Percentiles rank a stretch among this genome's conserved stretches.
phyloP scores from a whole-genome alignment of 2,888 invertebrate species.

The Caenorhabditis sp. region DNA sequence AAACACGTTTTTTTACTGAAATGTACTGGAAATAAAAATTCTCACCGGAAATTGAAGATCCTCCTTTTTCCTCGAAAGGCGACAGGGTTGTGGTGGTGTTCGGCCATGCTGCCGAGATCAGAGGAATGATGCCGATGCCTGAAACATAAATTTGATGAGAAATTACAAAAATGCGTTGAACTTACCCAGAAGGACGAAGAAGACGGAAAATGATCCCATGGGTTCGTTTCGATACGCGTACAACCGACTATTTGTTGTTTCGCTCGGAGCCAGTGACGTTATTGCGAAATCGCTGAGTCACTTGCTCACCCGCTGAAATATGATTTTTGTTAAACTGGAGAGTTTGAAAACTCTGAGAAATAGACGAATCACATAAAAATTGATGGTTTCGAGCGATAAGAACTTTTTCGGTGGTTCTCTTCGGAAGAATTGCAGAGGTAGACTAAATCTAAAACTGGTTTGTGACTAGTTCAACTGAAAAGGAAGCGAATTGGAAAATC shows the following conservation, averaged over 20 bases:
- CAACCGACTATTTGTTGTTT: slow-evolving; percentile 33
- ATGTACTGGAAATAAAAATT: not conserved
- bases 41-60: slow-evolving; percentile 48
- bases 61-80: slow-evolving; percentile 14
- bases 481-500: too few relatives aligned
- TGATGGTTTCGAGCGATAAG: too few relatives aligned
- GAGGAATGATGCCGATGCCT: too few relatives aligned
- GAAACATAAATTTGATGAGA: not conserved
- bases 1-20: not conserved
- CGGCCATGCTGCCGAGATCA: slow-evolving; percentile 18
- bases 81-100: slow-evolving; percentile 20
- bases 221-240: slow-evolving; percentile 4
- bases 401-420: too few relatives aligned
- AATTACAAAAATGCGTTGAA: not conserved
- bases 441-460: too few relatives aligned
- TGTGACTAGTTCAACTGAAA: too few relatives aligned
- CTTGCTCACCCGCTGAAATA: slow-evolving; percentile 7
- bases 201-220: slow-evolving; percentile 16
- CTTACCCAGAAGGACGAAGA: slow-evolving; percentile 20
- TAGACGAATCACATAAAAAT: too few relatives aligned
- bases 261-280: slow-evolving; percentile 6
- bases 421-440: too few relatives aligned
- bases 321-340: not conserved
- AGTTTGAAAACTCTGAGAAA: not conserved
- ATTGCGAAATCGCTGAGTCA: slow-evolving; percentile 46